phyloP scores from a whole-genome alignment of 2,113 vertebrate species.

The Platycercus adscitus region DNA sequence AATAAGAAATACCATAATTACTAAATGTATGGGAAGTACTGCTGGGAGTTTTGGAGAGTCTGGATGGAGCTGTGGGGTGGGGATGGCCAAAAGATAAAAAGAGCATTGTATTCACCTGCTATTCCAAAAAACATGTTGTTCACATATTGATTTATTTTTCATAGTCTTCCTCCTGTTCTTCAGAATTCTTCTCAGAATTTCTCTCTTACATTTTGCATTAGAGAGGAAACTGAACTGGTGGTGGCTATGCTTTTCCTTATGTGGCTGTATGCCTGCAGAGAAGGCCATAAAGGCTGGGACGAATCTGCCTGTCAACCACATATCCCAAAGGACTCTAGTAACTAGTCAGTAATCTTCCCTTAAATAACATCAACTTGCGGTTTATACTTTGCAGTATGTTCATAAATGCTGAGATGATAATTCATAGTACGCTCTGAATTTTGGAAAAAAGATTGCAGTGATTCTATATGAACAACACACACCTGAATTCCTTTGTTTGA shows the following conservation, averaged over 20 bases:
- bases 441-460: neutral
- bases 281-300: neutral
- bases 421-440: neutral
- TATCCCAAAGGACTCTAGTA: neutral
- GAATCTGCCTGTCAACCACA: neutral
- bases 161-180: neutral
- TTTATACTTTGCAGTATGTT: neutral
- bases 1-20: neutral
- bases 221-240: neutral
- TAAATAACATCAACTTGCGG: neutral
- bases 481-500: slow-evolving; percentile 5
- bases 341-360: neutral
- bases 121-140: neutral
- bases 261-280: neutral
- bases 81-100: neutral
- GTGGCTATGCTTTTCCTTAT: neutral
- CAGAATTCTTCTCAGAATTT: neutral
- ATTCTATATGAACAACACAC: neutral
- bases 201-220: neutral
- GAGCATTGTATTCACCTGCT: neutral
- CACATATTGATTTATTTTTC: neutral
- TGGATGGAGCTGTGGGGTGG: neutral
- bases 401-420: neutral
- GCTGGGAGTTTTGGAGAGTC: neutral
- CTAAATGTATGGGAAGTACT: neutral